Evolutionary conservation across 2,888 invertebrate species (phyloP), one percentile per base, ranked within the genome.

Genomic region (Meta bourneti): DNA sequence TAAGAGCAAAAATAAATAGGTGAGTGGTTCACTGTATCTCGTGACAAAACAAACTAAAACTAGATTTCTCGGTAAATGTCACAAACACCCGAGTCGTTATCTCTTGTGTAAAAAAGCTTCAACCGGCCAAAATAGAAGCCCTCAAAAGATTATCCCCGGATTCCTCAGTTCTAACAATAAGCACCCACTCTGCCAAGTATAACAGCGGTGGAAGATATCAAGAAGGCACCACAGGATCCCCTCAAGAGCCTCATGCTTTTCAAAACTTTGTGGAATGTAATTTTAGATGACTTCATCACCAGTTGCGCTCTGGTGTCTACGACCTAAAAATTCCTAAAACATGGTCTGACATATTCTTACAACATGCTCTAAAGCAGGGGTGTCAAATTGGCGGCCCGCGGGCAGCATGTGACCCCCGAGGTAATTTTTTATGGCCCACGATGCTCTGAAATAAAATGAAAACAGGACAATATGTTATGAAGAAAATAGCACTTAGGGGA

Each of bases 111-210:
- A 6, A 11, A 61, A 61, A 13, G 61, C 11, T 13, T 34, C 34
- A 8, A 61, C 61, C 72, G 69, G 86, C 81, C 82, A 82, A 90
- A 90, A 90, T 90, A 90, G 90, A 80, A 86, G 81, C 90, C 75
- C 54, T 80, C 69, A 75, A 86, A 81, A 81, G 72, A 72, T 20
- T 74, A 54, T 61, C 5, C 61, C 71, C 51, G 20, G 77, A 89
- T 83, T 83, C 83, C 71, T 88, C 75, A n/a, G 7, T n/a, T 69
- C 83, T 78, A 89, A 89, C 89, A 89, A 89, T 89, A 83, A 89
- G 78, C 71, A 70, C 70, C 75, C 77, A 70, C 80, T 51, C 49
- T 20, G 51, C 20, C 87, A 87, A 87, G 79, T 80, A 87, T 72
- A 87, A 87, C 87, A 87, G 48, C 19, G 54, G 84, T 8, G 19